Conservation (phyloP, 2,888 invertebrate species). For the Selenia dentaria region DNA sequence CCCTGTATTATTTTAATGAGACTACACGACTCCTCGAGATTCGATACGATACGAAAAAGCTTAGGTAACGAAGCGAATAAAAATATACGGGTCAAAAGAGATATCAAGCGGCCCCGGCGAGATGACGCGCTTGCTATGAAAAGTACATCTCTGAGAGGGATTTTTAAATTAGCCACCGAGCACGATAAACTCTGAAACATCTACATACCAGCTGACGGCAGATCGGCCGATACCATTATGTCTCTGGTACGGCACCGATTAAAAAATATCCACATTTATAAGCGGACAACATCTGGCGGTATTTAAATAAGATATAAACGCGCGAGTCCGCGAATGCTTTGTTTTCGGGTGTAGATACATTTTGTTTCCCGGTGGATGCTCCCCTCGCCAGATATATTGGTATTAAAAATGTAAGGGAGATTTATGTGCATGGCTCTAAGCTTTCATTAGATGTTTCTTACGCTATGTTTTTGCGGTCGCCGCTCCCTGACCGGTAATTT, state of each 20-base stretch:
- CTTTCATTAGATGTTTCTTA: constrained; percentile 84
- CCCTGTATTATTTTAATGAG: constrained; percentile 85
- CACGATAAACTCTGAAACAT: constrained; percentile 74
- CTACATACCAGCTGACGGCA: constrained; percentile 82
- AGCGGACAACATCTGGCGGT: constrained; percentile 79
- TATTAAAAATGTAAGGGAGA: constrained; percentile 85
- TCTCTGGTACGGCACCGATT: constrained; percentile 81
- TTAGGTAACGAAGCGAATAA: constrained; percentile 81
- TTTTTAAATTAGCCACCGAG: constrained; percentile 79
- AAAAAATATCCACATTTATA: constrained; percentile 81
- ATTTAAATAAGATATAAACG: constrained; percentile 84
- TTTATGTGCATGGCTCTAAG: constrained; percentile 85
- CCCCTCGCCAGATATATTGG: constrained; percentile 82
- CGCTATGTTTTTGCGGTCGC: constrained; percentile 79
- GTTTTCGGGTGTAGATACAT: constrained; percentile 61
- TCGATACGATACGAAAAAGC: constrained; percentile 77
- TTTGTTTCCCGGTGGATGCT: constrained; percentile 66
- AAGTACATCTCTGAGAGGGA: constrained; percentile 57
- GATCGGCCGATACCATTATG: constrained; percentile 82
- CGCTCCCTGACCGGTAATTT: constrained; percentile 83
- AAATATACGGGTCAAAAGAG: constrained; percentile 76
- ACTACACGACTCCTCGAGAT: constrained; percentile 82
- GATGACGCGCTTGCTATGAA: constrained; percentile 58
- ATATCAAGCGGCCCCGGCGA: constrained; percentile 68
- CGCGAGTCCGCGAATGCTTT: constrained; percentile 74